These are phyloP conservation scores for Ochotona curzoniae DNA, from an alignment of 2,113 vertebrate genomes.

Conservation along the genomic window DNA sequence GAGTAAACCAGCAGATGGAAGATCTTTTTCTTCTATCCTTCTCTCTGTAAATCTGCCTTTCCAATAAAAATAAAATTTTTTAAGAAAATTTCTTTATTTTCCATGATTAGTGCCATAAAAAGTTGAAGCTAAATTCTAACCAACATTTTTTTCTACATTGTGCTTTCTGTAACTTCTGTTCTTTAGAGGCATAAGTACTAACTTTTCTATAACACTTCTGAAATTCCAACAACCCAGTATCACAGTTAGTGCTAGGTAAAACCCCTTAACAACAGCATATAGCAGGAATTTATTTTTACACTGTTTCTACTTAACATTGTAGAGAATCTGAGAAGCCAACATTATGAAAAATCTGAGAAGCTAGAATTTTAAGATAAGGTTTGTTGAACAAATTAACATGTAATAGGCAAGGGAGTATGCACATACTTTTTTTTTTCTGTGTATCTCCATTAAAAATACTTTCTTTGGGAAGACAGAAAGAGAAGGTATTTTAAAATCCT, in stretches of 20 bases:
- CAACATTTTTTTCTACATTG: background rate
- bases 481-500: background rate
- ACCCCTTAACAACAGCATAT: background rate
- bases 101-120: background rate
- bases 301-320: background rate
- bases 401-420: background rate
- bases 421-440: background rate
- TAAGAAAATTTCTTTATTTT: background rate
- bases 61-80: too few species aligned
- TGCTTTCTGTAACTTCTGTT: background rate
- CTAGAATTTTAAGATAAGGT: slow-evolving; percentile 8
- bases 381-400: background rate
- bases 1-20: too few species aligned
- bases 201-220: background rate
- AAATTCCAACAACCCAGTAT: background rate
- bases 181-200: background rate
- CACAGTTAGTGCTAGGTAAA: slow-evolving; percentile 22
- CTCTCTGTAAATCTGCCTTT: too few species aligned
- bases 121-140: background rate
- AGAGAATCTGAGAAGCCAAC: background rate
- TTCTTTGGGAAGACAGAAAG: slow-evolving; percentile 27
- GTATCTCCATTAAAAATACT: background rate
- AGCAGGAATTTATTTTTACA: slow-evolving; percentile 46
- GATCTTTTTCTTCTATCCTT: too few species aligned
- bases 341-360: background rate